Base-by-base conservation (phyloP, 2,888 invertebrate genomes). In the Trissolcus brochymenae region DNA sequence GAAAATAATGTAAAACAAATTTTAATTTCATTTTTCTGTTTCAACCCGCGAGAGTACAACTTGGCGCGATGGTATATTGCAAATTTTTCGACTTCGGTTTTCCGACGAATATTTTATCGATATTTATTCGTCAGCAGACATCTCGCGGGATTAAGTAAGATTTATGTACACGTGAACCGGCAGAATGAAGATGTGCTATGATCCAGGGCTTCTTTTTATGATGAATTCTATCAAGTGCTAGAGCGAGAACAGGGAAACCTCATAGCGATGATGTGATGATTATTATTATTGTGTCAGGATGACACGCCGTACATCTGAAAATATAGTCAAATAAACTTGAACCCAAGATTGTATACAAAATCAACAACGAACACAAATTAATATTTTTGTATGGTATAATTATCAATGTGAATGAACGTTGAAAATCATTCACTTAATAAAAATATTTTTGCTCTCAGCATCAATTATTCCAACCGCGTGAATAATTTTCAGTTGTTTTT, bases 221-320 rank as follows among this genome's bases (percentile, higher is more conserved):
- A 9, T 25, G 76, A 76, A 71, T 56, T 66, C 71, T n/a, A 50
- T 19, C 25, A 70, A 76, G 66, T 71, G 71, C 76, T 4, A 53
- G 25, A 53, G 71, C 17, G 62, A 71, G 70, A 70, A 76, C 62
- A 76, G 57, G 13, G 76, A 76, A 76, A 71, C 71, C 71, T 61
- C 67, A 11, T 41, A 40, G 46, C 14, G 40, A 53, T 53, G 49
- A 66, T 55, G 71, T 53, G 71, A 61, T 54, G 71, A 62, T 54
- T 56, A 35, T 35, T 35, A 59, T 66, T 21, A 61, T 66, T 51
- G 54, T 25, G 4, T 61, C 49, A 13, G 43, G 17, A 51, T 51
- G 43, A 19, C 14, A 51, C 13, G 17, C 19, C 16, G 7, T 50
- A 50, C 17, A 11, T 7, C 17, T 17, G n/a, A 9, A 61, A 61